Conservation (phyloP, 2,113 vertebrate genomes). For the Rattus rattus region DNA sequence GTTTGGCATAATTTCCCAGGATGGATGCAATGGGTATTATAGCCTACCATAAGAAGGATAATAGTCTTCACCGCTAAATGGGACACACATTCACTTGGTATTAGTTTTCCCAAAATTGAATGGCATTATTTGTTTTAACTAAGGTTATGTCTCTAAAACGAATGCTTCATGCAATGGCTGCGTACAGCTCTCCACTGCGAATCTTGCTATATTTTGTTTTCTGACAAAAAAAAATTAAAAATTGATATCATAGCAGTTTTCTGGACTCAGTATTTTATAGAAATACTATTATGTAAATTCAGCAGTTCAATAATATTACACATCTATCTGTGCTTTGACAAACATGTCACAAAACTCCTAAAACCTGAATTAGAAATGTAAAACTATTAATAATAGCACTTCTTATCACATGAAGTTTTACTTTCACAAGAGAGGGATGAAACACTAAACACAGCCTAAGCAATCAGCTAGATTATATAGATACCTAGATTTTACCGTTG, state of each 20-base stretch:
- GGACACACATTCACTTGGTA: neutral
- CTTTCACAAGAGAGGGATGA: neutral
- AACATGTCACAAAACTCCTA: slow-evolving; percentile 7
- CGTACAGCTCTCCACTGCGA: neutral
- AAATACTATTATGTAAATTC: neutral
- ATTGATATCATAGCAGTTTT: neutral
- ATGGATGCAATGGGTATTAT: slow-evolving; percentile 27
- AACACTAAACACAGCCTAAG: neutral
- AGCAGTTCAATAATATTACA: neutral
- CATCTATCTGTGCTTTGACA: neutral
- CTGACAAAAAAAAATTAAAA: slow-evolving; percentile 17
- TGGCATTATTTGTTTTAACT: slow-evolving; percentile 2
- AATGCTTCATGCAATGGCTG: neutral
- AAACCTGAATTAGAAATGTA: slow-evolving; percentile 32
- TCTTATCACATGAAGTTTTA: neutral
- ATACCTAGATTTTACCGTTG: neutral
- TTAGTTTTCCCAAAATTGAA: neutral
- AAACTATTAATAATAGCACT: neutral
- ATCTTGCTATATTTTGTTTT: neutral
- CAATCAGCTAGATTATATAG: neutral
- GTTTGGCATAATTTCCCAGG: slow-evolving; percentile 37
- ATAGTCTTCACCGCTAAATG: neutral
- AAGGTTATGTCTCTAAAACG: neutral
- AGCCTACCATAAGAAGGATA: neutral
- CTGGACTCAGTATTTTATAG: neutral